Conservation (phyloP, 2,113 vertebrate genomes). For the Anoura caudifer region DNA sequence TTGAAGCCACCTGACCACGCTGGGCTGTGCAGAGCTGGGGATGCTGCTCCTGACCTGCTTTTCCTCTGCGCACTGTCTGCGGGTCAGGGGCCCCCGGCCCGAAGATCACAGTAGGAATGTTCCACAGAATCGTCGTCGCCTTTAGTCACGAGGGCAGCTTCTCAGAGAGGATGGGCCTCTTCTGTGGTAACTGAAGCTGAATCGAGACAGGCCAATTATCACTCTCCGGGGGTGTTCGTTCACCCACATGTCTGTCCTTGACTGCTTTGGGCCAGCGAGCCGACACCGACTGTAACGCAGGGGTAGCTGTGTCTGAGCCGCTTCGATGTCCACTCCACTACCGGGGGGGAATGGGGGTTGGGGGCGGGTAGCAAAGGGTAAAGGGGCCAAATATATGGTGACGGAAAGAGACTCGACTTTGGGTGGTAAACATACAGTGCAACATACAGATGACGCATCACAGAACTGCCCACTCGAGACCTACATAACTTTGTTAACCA, state of each 20-base stretch:
- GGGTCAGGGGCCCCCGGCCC: too few relatives aligned
- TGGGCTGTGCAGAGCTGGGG: neutral
- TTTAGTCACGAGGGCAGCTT: neutral
- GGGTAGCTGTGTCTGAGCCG: neutral
- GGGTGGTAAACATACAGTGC: too few relatives aligned
- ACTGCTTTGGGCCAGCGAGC: neutral
- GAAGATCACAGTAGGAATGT: neutral
- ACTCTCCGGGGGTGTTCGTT: neutral
- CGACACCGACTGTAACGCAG: neutral
- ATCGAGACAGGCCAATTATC: neutral
- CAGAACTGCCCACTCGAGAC: too few relatives aligned
- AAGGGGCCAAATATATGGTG: too few relatives aligned
- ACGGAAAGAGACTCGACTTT: too few relatives aligned
- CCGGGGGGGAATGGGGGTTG: too few relatives aligned
- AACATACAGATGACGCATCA: too few relatives aligned
- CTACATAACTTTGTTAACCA: too few relatives aligned
- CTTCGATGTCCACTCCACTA: neutral
- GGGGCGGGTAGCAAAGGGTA: neutral
- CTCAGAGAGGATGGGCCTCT: neutral
- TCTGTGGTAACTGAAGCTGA: neutral
- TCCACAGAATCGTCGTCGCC: too few relatives aligned
- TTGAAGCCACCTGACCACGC: too few relatives aligned
- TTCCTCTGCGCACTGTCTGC: neutral
- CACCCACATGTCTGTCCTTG: neutral
- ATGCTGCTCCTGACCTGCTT: neutral